Evolutionary conservation across 2,797 vertebrate genomes (phyloP).

Genomic region (Anabas testudineus): DNA sequence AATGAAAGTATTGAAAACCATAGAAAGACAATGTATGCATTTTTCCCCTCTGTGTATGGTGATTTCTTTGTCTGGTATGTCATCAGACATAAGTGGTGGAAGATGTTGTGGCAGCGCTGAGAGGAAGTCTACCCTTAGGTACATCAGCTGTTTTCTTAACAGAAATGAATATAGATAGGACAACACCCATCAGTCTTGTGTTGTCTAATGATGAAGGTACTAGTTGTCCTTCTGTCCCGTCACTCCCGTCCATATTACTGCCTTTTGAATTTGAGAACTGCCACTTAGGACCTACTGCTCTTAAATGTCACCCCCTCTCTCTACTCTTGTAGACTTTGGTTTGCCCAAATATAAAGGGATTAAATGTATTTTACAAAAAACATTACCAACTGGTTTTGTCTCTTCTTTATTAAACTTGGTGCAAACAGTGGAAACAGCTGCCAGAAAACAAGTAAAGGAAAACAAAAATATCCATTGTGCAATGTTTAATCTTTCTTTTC

Average conservation of each 20-base stretch:
- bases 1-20: constrained; percentile 75
- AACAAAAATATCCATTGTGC: too few relatives aligned
- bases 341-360: constrained; percentile 85
- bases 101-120: constrained; percentile 63
- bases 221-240: background rate
- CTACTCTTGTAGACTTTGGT: constrained; percentile 68
- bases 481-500: too few relatives aligned
- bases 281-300: constrained; percentile 44
- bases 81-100: constrained; percentile 41
- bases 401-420: background rate
- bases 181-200: background rate
- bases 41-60: constrained; percentile 73
- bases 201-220: background rate
- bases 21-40: constrained; percentile 79
- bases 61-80: constrained; percentile 80
- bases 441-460: too few relatives aligned
- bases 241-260: constrained; percentile 9
- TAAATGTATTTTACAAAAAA: constrained; percentile 88
- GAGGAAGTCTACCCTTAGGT: constrained; percentile 12
- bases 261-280: constrained; percentile 26
- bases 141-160: background rate
- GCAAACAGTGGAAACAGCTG: background rate
- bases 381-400: constrained; percentile 11
- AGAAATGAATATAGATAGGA: background rate
- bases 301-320: constrained; percentile 48